Evolutionary conservation across 2,797 vertebrate genomes (phyloP), one percentile per base, ranked within the genome.

Genomic region (Aselliscus stoliczkanus): DNA sequence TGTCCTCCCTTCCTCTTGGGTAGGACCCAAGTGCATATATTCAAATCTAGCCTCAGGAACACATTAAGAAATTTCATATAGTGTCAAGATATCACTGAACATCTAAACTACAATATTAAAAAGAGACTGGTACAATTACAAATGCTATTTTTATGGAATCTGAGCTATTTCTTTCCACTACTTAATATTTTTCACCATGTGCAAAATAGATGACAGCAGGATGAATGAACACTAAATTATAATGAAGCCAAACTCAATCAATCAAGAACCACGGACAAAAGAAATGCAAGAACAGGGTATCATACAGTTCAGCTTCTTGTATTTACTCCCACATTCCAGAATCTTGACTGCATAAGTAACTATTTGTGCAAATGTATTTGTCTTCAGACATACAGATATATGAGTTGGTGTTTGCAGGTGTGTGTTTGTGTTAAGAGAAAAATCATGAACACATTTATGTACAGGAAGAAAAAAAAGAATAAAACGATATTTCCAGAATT

Each of bases 11-110:
- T 81, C n/a, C 17, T 89, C 27, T 82, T 89, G 54, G 13, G 31
- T 39, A 44, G 25, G 2, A 90, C 4, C 52, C 58, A 73, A 62
- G 37, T 34, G 17, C 8, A 25, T 83, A 34, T 50, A 50, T 94
- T 88, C 34, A 92, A 60, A 92, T 95, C 82, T 88, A 73, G 47
- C 94, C 47, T 76, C 27, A 67, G 56, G 25, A 88, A 92, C 17
- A 87, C 37, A 70, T 77, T 5, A 82, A 79, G 62, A 95, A 92
- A 88, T 80, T 56, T 18, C 12, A 14, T 90, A 20, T 94, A 39
- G 79, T 94, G 9, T 82, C 39, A 88, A 31, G 42, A 23, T 90
- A 73, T 75, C 62, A 60, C 50, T 89, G 70, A 56, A 95, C 87
- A 84, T 50, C 29, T 83, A 64, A 87, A 62, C 23, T 62, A 7